Percentiles rank a stretch among this genome's conserved stretches.
These are phyloP conservation scores for Enteromius anoplus DNA, from an alignment of 2,797 vertebrate species.

Conservation along the genomic window DNA sequence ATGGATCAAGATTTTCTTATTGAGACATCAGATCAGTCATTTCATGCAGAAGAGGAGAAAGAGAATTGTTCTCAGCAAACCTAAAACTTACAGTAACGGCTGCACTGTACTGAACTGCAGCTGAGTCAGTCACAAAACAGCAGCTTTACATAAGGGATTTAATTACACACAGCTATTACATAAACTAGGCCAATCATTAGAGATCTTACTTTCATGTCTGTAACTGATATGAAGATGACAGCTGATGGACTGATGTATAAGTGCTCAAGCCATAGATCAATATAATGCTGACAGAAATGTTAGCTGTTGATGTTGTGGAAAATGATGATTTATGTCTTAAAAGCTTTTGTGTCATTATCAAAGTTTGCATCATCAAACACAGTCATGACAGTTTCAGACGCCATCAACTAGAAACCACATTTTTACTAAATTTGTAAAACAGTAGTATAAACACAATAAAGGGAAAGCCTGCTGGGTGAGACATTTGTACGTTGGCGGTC, in stretches of 20 bases:
- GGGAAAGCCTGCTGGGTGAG: neutral
- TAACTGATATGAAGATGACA: slow-evolving; percentile 9
- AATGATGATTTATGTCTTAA: slow-evolving; percentile 16
- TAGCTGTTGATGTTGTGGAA: slow-evolving; percentile 25
- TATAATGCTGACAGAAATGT: slow-evolving; percentile 17
- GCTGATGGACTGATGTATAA: slow-evolving; percentile 27
- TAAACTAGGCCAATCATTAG: neutral
- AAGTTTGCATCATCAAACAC: slow-evolving; percentile 12
- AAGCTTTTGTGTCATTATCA: slow-evolving; percentile 13
- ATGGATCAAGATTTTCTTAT: neutral
- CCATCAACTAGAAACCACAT: neutral
- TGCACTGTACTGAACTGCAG: neutral
- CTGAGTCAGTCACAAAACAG: slow-evolving; percentile 13
- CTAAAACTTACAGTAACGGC: neutral
- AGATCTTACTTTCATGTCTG: slow-evolving; percentile 5
- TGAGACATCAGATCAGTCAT: neutral
- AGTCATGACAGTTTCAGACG: neutral
- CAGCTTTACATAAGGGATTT: neutral
- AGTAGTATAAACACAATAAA: slow-evolving; percentile 14
- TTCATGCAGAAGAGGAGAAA: neutral
- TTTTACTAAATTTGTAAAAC: neutral
- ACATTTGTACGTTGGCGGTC: neutral
- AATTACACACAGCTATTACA: slow-evolving; percentile 8
- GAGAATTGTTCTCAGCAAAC: neutral
- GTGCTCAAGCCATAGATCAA: neutral